Conservation (phyloP, 2,888 invertebrate species). For the Brenthis hecate region DNA sequence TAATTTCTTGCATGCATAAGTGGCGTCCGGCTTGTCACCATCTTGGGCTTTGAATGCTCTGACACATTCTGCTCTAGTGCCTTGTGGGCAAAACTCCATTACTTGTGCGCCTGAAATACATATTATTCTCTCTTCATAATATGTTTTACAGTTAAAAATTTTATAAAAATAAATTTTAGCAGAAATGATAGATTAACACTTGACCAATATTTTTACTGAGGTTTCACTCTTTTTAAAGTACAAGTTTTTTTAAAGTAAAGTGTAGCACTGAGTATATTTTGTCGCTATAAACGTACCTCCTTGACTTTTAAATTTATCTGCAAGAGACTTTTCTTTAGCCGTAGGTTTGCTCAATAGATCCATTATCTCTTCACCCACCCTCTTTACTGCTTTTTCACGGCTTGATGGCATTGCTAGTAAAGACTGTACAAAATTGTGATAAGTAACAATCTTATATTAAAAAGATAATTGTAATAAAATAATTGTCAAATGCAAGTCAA, state of each 20-base stretch:
- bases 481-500: not conserved
- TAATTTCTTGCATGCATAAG: slow-evolving; percentile 88
- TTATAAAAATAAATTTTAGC: not conserved
- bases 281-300: slow-evolving; percentile 82
- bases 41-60: slow-evolving; percentile 59
- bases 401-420: slow-evolving; percentile 95
- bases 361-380: slow-evolving; percentile 97
- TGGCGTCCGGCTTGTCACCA: slow-evolving; percentile 45
- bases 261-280: too few relatives aligned
- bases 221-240: too few relatives aligned
- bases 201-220: not conserved
- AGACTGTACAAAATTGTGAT: slow-evolving; percentile 80
- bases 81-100: slow-evolving; percentile 98
- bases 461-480: not conserved
- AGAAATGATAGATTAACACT: not conserved
- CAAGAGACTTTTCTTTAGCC: slow-evolving; percentile 96
- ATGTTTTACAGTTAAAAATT: not conserved
- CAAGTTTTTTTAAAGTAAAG: too few relatives aligned
- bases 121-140: not conserved
- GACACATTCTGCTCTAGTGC: slow-evolving; percentile 94
- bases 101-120: slow-evolving; percentile 86
- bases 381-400: slow-evolving; percentile 96
- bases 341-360: slow-evolving; percentile 97
- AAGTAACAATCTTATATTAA: slow-evolving; percentile 4
- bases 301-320: slow-evolving; percentile 97